Evolutionary conservation across 53 echinoderm and acorn worm genomes (phyloP).

Genomic region (Temnopleurus reevesii): DNA sequence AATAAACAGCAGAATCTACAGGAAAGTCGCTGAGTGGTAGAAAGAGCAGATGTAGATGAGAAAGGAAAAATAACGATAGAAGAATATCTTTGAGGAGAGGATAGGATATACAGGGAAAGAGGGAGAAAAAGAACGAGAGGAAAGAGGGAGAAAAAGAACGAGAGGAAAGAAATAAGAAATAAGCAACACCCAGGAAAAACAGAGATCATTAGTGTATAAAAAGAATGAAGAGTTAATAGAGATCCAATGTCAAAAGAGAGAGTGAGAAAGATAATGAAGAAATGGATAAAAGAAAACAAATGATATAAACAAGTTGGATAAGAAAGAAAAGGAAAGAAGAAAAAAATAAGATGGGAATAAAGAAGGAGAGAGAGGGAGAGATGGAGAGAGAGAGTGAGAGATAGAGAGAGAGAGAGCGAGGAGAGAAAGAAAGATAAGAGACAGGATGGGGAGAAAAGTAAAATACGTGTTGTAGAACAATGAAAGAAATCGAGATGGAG

Average conservation of each 20-base stretch:
- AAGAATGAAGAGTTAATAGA: too few relatives aligned
- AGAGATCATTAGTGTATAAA: too few relatives aligned
- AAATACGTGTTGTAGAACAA: too few relatives aligned
- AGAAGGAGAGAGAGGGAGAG: not conserved
- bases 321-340: not conserved
- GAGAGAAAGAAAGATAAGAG: not conserved
- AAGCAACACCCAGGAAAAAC: not conserved
- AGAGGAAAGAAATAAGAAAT: not conserved
- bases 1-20: conserved; percentile 1
- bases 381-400: not conserved
- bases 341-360: not conserved
- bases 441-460: too few relatives aligned
- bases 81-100: too few relatives aligned
- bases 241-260: too few relatives aligned
- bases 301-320: too few relatives aligned
- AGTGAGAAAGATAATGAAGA: not conserved
- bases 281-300: not conserved
- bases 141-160: not conserved
- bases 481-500: too few relatives aligned
- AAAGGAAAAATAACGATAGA: too few relatives aligned
- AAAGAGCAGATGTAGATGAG: not conserved
- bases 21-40: not conserved
- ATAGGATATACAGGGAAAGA: not conserved
- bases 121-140: not conserved
- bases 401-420: not conserved